phyloP scores from a whole-genome alignment of 2,797 vertebrate genomes.

The Glyptemys insculpta region DNA sequence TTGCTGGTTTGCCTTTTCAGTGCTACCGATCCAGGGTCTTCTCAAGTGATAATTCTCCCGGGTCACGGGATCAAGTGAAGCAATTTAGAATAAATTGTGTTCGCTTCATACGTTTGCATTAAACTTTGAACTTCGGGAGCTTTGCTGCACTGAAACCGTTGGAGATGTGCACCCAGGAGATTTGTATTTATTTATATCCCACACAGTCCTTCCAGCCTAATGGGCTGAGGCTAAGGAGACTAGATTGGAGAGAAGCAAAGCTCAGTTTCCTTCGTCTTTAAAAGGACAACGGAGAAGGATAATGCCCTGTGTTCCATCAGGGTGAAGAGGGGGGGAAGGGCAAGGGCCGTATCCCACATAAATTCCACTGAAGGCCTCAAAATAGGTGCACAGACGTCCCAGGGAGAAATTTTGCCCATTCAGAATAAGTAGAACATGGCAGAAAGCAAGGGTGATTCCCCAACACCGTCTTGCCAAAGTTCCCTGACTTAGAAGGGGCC shows the following conservation, averaged over 20 bases:
- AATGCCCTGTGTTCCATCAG: background rate
- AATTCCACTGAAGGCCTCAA: background rate
- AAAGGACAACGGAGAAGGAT: background rate
- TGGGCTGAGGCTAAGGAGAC: conserved; percentile 12
- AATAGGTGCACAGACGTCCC: background rate
- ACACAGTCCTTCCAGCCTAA: background rate
- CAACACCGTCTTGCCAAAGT: background rate
- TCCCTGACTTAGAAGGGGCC: background rate
- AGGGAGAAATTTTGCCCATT: background rate
- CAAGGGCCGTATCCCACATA: fast-evolving
- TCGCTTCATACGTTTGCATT: conserved; percentile 62
- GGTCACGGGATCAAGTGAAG: conserved; percentile 57
- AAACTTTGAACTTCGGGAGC: conserved; percentile 66
- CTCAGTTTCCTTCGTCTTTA: conserved; percentile 34
- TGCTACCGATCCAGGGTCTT: conserved; percentile 11
- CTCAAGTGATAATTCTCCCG: conserved; percentile 44
- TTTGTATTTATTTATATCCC: conserved; percentile 56
- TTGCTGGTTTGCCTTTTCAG: background rate
- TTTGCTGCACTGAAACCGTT: conserved; percentile 6
- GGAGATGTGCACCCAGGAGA: background rate
- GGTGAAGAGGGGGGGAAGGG: background rate
- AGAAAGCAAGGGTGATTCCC: background rate
- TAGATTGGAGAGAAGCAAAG: background rate
- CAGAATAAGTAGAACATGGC: background rate
- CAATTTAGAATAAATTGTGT: conserved; percentile 70